Base-by-base conservation (phyloP, 2,888 invertebrate species). In the Lasioglossum figueresi region DNA sequence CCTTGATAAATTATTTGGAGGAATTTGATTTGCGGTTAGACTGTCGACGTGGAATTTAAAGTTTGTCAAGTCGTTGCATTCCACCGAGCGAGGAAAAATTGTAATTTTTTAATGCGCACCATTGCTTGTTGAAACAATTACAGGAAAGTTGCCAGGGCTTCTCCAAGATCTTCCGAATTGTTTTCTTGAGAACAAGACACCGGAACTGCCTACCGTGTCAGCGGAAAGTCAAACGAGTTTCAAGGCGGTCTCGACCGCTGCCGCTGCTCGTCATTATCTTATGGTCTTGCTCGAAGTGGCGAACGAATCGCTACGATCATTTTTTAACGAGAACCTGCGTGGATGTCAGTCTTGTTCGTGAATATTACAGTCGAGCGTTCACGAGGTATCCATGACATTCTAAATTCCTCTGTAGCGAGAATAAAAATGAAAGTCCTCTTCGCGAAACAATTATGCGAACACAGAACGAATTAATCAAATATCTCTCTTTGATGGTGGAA, bases 251-350 rank as follows among this genome's bases (percentile, higher is more conserved):
- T 37, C 37, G 43, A 40, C 34, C 40, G 31, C 2, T 45, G n/a
- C n/a, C 1, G 72, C 37, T 66, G 45, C 74, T 56, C 27, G 74
- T 48, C 3, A 85, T 85, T 85, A 85, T 85, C 85, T 85, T 85
- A 85, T 85, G 74, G 68, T 34, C 80, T 14, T 31, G 43, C 68
- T 40, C 16, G 71, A 16, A 48, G n/a, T 48, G 37, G 16, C 52
- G 70, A 19, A 31, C 27, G 52, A 56, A 68, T 63, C 73, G 68
- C 31, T 75, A 56, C 76, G 82, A 86, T 82, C 56, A 86, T 86
- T 86, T 86, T 86, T 86, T 82, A 86, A 86, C 73, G 77, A 78
- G 63, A 52, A 12, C 43, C 16, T 8, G 52, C 31, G 31, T 56
- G 66, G 37, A 37, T 59, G 73, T 37, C 72, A 82, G 83, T 63